A percentile compares a stretch with the other conserved stretches of the same genome.
Conservation (phyloP, 2,113 vertebrate genomes). For the Datnioides undecimradiatus region DNA sequence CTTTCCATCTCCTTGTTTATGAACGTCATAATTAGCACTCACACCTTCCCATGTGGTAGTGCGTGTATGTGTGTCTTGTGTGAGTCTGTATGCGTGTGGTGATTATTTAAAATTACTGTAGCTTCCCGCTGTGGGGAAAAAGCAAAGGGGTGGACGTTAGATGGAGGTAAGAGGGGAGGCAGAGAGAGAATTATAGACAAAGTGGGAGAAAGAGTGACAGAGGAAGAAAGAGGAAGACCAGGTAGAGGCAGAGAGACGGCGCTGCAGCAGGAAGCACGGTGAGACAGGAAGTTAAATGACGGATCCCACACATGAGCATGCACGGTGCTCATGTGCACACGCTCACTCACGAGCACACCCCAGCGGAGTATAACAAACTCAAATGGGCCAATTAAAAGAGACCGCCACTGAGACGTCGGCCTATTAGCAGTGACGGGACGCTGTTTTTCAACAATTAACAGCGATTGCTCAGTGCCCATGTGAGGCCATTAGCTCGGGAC, state of each 20-base stretch:
- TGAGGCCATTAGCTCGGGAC: constrained; percentile 40
- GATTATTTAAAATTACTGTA: constrained; percentile 43
- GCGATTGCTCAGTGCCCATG: constrained; percentile 39
- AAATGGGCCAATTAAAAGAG: constrained; percentile 49
- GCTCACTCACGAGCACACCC: not conserved
- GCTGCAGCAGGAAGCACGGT: constrained; percentile 18
- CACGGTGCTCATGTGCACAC: not conserved
- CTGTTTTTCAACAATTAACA: constrained; percentile 47
- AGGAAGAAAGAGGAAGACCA: not conserved
- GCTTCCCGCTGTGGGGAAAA: constrained; percentile 27
- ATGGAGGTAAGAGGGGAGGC: not conserved
- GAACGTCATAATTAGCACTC: constrained; percentile 42
- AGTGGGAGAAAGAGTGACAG: constrained; percentile 4
- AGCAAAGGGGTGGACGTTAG: not conserved
- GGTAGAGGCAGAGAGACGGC: not conserved
- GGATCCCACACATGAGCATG: not conserved
- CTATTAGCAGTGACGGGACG: constrained; percentile 32
- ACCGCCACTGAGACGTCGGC: constrained; percentile 21
- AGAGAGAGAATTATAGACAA: constrained; percentile 6
- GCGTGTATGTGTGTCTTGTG: not conserved
- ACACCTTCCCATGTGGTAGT: not conserved
- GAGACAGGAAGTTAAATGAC: not conserved
- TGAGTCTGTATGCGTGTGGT: not conserved
- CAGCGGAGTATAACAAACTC: constrained; percentile 21
- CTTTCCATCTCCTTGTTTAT: constrained; percentile 35